phyloP scores from a whole-genome alignment of 2,888 invertebrate genomes.

The Onchidella celtica region DNA sequence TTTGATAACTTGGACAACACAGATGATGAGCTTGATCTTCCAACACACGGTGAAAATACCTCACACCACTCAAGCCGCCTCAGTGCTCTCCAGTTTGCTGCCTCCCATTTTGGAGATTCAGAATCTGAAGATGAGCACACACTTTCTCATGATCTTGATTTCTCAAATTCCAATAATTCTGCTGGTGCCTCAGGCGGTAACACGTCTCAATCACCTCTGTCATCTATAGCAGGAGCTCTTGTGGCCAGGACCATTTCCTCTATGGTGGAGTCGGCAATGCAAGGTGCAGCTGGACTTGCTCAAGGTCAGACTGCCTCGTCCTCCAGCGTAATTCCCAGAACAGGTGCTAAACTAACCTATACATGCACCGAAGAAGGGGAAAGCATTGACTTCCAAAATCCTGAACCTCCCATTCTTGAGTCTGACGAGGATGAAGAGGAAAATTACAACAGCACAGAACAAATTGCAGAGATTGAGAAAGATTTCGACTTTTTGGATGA shows the following conservation, averaged over 20 bases:
- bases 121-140: slow-evolving; percentile 66
- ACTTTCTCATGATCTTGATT: slow-evolving; percentile 54
- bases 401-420: slow-evolving; percentile 54
- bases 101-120: slow-evolving; percentile 68
- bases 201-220: slow-evolving; percentile 48
- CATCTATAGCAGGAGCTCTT: slow-evolving; percentile 58
- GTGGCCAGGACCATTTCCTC: slow-evolving; percentile 67
- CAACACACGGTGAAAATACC: neutral
- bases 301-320: slow-evolving; percentile 50
- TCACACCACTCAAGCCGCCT: slow-evolving; percentile 1
- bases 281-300: slow-evolving; percentile 56
- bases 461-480: slow-evolving; percentile 65
- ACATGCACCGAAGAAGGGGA: slow-evolving; percentile 55
- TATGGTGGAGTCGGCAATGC: slow-evolving; percentile 68
- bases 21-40: slow-evolving; percentile 67
- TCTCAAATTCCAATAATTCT: slow-evolving; percentile 26
- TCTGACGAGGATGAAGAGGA: slow-evolving; percentile 54
- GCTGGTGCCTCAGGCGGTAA: slow-evolving; percentile 41
- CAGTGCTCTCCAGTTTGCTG: slow-evolving; percentile 42
- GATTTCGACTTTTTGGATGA: slow-evolving; percentile 75
- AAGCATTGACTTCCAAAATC: slow-evolving; percentile 54
- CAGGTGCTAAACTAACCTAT: slow-evolving; percentile 56
- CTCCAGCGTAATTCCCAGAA: slow-evolving; percentile 53
- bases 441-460: slow-evolving; percentile 15
- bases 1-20: slow-evolving; percentile 71